A percentile compares a stretch with the other conserved stretches of the same genome.
Evolutionary conservation across 2,888 invertebrate species (phyloP).

Genomic region (Resseliella maxima): DNA sequence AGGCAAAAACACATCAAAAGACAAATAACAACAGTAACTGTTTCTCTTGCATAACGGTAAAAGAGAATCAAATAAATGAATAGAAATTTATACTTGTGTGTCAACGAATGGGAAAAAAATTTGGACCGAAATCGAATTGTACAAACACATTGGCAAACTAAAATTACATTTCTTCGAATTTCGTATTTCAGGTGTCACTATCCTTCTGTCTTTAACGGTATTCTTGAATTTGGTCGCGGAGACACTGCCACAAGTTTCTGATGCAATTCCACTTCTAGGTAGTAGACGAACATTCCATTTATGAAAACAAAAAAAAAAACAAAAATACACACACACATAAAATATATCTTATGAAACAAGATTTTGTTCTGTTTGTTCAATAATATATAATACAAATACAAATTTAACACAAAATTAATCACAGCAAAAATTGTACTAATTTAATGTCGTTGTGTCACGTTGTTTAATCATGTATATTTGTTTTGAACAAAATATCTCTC

Average conservation of each 20-base stretch:
- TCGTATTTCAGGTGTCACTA: slow-evolving; percentile 87
- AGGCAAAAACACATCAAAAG: too few species aligned
- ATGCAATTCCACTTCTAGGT: slow-evolving; percentile 99
- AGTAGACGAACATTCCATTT: slow-evolving; percentile 67
- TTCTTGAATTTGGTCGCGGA: slow-evolving; percentile 94
- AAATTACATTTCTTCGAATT: neutral
- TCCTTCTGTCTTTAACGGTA: slow-evolving; percentile 99
- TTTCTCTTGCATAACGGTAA: too few species aligned
- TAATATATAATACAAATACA: too few species aligned
- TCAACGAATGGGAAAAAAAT: too few species aligned
- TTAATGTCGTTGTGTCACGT: neutral
- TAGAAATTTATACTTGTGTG: too few species aligned
- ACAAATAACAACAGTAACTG: too few species aligned
- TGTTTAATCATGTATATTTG: neutral
- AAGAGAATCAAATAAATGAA: too few species aligned
- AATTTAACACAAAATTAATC: slow-evolving; percentile 2
- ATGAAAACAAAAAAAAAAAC: neutral
- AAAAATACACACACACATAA: neutral
- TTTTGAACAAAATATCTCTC: too few species aligned
- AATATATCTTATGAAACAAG: neutral
- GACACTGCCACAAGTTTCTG: slow-evolving; percentile 99
- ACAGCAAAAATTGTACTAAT: neutral
- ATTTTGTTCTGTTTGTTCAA: neutral
- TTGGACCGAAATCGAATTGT: neutral
- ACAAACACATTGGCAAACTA: neutral